phyloP scores from a whole-genome alignment of 2,888 invertebrate genomes.

The Lithophane semibrunnea region DNA sequence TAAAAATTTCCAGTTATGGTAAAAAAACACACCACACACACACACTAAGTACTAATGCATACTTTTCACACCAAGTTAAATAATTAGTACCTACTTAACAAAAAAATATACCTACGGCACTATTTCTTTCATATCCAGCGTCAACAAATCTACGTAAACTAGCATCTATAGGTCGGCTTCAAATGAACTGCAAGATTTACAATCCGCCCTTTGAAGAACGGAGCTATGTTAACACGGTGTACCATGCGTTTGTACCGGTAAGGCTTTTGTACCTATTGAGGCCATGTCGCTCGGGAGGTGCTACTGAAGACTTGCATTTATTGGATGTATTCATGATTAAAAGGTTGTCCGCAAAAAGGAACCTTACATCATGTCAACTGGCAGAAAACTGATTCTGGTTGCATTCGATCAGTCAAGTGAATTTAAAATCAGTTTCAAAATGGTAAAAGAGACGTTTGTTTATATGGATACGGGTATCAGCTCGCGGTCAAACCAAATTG shows the following conservation, averaged over 20 bases:
- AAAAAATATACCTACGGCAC: not conserved
- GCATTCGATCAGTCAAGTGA: not conserved
- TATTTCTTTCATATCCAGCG: constrained; percentile 27
- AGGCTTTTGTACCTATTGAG: not conserved
- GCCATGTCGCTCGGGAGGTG: not conserved
- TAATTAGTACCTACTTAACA: not conserved
- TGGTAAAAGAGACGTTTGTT: not conserved
- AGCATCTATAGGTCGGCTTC: constrained; percentile 16
- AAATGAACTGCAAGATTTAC: constrained; percentile 53
- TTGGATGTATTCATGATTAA: not conserved
- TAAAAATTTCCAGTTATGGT: not conserved
- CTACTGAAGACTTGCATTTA: not conserved
- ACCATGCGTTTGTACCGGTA: not conserved
- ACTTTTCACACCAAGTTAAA: not conserved
- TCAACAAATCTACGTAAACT: constrained; percentile 21
- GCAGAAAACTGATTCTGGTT: not conserved
- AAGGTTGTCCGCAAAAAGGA: not conserved
- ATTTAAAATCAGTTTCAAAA: not conserved
- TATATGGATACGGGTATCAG: too few species aligned
- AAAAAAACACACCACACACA: not conserved
- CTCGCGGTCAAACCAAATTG: not conserved
- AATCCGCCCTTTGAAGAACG: constrained; percentile 37
- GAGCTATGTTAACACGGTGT: constrained; percentile 25
- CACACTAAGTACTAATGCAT: too few species aligned
- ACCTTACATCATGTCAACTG: too few species aligned